Base-by-base conservation (phyloP, 2,888 invertebrate species). In the Tenthredo distinguenda region DNA sequence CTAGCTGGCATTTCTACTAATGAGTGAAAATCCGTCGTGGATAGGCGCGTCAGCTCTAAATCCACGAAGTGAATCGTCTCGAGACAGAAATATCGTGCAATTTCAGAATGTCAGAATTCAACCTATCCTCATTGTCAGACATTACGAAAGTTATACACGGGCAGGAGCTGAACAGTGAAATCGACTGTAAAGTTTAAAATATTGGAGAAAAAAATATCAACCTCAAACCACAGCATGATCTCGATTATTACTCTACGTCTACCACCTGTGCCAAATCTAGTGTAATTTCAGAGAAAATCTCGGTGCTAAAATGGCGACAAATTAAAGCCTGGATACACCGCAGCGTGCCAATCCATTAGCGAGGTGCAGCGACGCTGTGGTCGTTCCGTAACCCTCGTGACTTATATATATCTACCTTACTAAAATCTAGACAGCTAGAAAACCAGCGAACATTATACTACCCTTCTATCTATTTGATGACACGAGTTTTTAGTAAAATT, bases 1-100 rank as follows among this genome's bases (percentile, higher is more conserved):
- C 77, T 55, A 31, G 31, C 77, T 47, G 55, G 31, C 50, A 55
- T 77, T 77, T 77, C 77, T 50, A 6, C 77, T 77, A 77, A 77
- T 77, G 77, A 77, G 77, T 77, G 7, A 12, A 55, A 26, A 55
- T 18, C 50, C 31, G 50, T 31, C 50, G 31, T 47, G 18, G 77
- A 77, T 34, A 77, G 47, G 18, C 40, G 77, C 77, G 50, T 50
- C 77, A 55, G 77, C 50, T 31, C 31, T 47, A 26, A 31, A 77
- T 50, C 74, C 40, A 43, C 74, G 5, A 15, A 31, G 40, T 40
- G 74, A 40, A 74, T 74, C 74, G 43, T 74, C 37, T 43, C 43
- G 40, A 43, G 43, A 43, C 40, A 31, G 74, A 43, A 74, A 74
- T 43, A 74, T 74, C 74, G 40, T 26, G 43, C 40, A 74, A 74